phyloP scores from a whole-genome alignment of 1,140 invertebrate species.

The Eueides isabella region DNA sequence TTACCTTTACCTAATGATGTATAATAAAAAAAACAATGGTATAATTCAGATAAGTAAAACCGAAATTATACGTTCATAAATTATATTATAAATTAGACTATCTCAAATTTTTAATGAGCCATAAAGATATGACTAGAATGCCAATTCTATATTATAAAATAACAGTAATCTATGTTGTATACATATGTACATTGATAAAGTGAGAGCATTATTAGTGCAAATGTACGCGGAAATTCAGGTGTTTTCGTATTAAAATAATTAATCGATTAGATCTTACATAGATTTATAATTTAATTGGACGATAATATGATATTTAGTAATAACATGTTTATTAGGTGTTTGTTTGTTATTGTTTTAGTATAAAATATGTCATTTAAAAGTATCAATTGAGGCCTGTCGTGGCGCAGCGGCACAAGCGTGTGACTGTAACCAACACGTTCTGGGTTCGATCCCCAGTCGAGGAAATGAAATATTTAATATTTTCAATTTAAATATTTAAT shows the following conservation, averaged over 20 bases:
- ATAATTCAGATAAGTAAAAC: background rate
- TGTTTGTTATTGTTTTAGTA: too few species aligned
- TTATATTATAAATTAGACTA: background rate
- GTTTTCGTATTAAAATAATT: background rate
- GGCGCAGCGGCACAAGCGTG: too few species aligned
- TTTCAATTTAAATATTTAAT: too few species aligned
- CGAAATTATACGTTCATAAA: background rate
- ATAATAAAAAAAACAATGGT: too few species aligned
- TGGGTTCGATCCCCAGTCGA: too few species aligned
- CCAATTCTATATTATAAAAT: slow-evolving; percentile 1
- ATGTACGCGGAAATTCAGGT: background rate
- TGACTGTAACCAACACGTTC: too few species aligned
- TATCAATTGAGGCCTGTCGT: too few species aligned
- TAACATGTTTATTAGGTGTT: too few species aligned
- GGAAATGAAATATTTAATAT: too few species aligned
- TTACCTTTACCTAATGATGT: too few species aligned
- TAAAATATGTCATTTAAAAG: too few species aligned
- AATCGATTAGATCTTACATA: background rate
- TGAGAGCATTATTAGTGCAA: background rate
- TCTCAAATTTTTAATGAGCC: background rate
- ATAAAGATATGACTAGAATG: background rate
- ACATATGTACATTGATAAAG: background rate
- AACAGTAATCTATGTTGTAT: background rate
- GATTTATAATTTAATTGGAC: background rate
- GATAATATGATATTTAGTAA: too few species aligned